Percentiles rank a stretch among this genome's conserved stretches.
Conservation (phyloP, 2,113 vertebrate genomes). For the Podilymbus podiceps region DNA sequence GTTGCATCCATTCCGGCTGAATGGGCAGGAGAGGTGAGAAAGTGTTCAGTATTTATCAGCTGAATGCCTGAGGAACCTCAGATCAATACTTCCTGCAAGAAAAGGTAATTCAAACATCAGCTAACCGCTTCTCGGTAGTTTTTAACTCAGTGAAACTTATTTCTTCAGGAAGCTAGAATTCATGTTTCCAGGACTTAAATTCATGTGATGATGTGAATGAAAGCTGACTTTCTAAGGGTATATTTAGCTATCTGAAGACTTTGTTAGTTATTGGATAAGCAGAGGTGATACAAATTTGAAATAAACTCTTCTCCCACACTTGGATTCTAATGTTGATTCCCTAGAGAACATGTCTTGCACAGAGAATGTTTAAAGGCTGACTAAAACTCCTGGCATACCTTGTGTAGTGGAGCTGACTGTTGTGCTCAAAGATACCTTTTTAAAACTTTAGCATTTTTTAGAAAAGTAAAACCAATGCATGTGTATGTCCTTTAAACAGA, state of each 20-base stretch:
- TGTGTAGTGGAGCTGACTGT: background rate
- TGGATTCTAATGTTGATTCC: background rate
- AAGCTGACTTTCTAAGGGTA: background rate
- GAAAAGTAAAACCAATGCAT: too few species aligned
- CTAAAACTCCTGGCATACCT: background rate
- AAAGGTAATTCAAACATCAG: background rate
- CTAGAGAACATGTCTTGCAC: background rate
- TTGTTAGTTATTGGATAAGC: background rate
- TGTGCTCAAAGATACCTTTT: background rate
- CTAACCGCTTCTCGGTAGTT: background rate
- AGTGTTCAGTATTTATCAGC: background rate
- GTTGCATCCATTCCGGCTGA: background rate
- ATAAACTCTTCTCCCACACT: background rate
- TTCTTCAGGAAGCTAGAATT: background rate
- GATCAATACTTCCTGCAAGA: background rate
- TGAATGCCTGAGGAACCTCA: background rate
- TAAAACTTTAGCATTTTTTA: too few species aligned
- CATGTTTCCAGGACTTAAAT: background rate
- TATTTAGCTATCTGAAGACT: background rate
- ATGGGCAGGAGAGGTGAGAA: background rate
- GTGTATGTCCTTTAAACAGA: background rate
- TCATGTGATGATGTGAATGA: background rate
- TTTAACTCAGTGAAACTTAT: background rate
- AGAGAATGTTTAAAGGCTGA: background rate
- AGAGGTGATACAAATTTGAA: background rate